Evolutionary conservation across 2,113 vertebrate genomes (phyloP).

Genomic region (Cryptomyrus ogoouensis): DNA sequence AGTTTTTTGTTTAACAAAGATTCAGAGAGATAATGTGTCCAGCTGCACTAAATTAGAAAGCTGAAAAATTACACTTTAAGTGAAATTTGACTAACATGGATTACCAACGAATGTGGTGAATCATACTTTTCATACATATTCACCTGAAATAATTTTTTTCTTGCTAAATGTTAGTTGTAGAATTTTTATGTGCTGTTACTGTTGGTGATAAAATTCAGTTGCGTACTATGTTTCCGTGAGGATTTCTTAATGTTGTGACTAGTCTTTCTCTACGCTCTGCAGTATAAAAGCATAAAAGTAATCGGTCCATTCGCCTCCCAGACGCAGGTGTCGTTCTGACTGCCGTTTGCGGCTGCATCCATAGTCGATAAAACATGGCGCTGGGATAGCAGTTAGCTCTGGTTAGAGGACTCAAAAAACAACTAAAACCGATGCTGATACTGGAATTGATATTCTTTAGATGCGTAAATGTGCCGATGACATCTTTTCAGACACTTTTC

Average conservation of each 20-base stretch:
- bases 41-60: too few species aligned
- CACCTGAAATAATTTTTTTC: too few species aligned
- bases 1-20: too few species aligned
- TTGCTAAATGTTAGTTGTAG: not conserved
- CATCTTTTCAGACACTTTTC: constrained; percentile 68
- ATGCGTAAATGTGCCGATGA: constrained; percentile 69
- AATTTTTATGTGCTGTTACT: not conserved
- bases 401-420: not conserved
- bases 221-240: not conserved
- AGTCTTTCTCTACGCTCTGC: not conserved
- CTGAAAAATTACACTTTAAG: too few species aligned
- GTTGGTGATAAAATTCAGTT: not conserved
- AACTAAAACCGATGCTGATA: constrained; percentile 17
- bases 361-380: not conserved
- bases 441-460: constrained; percentile 49
- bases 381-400: constrained; percentile 17
- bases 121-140: too few species aligned
- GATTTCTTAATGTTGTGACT: not conserved
- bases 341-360: not conserved
- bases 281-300: not conserved
- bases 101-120: too few species aligned
- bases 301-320: not conserved
- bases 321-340: not conserved
- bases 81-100: too few species aligned
- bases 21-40: too few species aligned